Conservation (phyloP, 2,888 invertebrate species). For the Ceramica pisi region DNA sequence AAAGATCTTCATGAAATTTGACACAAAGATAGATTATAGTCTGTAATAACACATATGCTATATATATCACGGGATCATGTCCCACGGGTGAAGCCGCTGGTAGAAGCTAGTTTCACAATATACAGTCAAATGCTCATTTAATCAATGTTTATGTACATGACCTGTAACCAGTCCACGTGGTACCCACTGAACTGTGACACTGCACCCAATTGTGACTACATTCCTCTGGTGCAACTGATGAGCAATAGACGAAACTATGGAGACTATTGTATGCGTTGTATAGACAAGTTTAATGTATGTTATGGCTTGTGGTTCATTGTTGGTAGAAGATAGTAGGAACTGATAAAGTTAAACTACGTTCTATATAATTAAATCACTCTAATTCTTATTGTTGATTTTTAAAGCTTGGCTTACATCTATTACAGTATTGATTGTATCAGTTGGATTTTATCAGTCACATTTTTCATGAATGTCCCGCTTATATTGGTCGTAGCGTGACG, state of each 20-base stretch:
- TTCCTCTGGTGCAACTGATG: neutral
- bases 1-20: too few relatives aligned
- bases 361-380: too few relatives aligned
- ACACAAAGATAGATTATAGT: too few relatives aligned
- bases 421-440: too few relatives aligned
- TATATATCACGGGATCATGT: too few relatives aligned
- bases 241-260: slow-evolving; percentile 13
- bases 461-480: too few relatives aligned
- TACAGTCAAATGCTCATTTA: neutral
- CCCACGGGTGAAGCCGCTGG: too few relatives aligned
- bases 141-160: slow-evolving; percentile 27
- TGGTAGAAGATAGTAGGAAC: neutral
- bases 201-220: slow-evolving; percentile 41
- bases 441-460: too few relatives aligned
- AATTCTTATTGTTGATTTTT: neutral
- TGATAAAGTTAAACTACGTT: neutral
- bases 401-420: neutral
- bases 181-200: slow-evolving; percentile 24
- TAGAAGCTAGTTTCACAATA: too few relatives aligned
- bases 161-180: neutral
- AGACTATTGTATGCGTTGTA: neutral
- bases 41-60: too few relatives aligned
- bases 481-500: too few relatives aligned
- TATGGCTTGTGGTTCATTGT: neutral
- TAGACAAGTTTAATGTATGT: neutral